A percentile compares a stretch with the other conserved stretches of the same genome.
phyloP scores from a whole-genome alignment of 2,113 vertebrate species.

The Numida meleagris region DNA sequence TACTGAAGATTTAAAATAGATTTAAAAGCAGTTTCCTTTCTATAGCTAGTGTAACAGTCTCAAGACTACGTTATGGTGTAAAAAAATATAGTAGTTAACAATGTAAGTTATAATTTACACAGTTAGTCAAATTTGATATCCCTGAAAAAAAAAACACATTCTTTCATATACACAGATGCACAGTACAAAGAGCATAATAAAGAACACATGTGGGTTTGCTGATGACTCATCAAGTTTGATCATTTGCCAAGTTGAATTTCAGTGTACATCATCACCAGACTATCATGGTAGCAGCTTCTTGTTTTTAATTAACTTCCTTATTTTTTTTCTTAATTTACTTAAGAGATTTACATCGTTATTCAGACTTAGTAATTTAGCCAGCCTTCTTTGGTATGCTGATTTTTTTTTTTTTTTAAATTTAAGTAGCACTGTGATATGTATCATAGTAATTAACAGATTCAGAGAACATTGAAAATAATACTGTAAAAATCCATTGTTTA shows the following conservation, averaged over 20 bases:
- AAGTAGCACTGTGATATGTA: background rate
- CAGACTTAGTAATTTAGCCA: background rate
- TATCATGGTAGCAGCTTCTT: background rate
- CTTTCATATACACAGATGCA: background rate
- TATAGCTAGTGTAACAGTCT: background rate
- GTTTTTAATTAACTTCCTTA: background rate
- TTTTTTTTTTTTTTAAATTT: background rate
- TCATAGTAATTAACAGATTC: background rate
- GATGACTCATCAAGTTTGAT: background rate
- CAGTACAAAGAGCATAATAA: background rate
- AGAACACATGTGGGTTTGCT: background rate
- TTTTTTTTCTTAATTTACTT: too few species aligned
- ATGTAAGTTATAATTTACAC: background rate
- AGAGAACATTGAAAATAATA: background rate
- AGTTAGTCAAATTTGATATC: background rate
- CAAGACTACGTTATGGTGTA: background rate
- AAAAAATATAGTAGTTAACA: background rate
- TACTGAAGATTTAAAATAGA: background rate
- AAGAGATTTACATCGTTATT: background rate
- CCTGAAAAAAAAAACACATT: background rate
- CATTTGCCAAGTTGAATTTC: background rate
- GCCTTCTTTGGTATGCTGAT: background rate
- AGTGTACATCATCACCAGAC: background rate
- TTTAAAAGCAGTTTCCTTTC: background rate
- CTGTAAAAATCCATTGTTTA: background rate